Evolutionary conservation across 1,140 invertebrate species (phyloP).

Genomic region (Cyrtorhinus lividipennis): DNA sequence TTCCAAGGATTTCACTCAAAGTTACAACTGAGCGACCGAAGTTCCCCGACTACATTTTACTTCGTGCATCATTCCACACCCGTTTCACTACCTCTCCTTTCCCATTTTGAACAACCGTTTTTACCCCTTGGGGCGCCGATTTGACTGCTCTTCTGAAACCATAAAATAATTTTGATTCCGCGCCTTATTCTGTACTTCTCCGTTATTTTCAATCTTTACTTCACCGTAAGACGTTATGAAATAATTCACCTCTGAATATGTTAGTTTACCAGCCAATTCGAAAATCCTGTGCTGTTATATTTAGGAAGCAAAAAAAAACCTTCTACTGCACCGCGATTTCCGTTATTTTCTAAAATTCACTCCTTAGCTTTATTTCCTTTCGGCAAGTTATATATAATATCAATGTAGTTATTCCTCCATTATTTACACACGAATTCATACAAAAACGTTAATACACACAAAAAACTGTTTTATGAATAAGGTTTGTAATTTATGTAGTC

Average conservation of each 20-base stretch:
- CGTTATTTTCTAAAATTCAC: not conserved
- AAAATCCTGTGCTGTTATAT: too few relatives aligned
- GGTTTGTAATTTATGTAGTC: too few relatives aligned
- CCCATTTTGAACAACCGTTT: not conserved
- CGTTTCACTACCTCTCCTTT: not conserved
- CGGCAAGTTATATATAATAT: not conserved
- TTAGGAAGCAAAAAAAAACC: too few relatives aligned
- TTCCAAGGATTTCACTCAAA: not conserved
- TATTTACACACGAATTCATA: too few relatives aligned
- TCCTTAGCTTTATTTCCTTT: not conserved
- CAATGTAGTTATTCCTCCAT: too few relatives aligned
- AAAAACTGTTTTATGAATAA: too few relatives aligned
- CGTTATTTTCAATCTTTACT: not conserved
- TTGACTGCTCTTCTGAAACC: not conserved
- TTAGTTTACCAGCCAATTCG: too few relatives aligned
- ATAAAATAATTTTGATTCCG: not conserved
- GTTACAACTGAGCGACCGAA: not conserved
- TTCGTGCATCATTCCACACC: too few relatives aligned
- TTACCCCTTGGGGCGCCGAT: not conserved
- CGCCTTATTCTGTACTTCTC: not conserved
- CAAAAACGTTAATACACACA: too few relatives aligned
- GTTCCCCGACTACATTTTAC: too few relatives aligned
- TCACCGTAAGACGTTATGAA: not conserved
- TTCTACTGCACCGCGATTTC: too few relatives aligned
- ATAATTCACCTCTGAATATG: too few relatives aligned